phyloP scores from a whole-genome alignment of 2,888 invertebrate species.

The Microctonus brassicae region DNA sequence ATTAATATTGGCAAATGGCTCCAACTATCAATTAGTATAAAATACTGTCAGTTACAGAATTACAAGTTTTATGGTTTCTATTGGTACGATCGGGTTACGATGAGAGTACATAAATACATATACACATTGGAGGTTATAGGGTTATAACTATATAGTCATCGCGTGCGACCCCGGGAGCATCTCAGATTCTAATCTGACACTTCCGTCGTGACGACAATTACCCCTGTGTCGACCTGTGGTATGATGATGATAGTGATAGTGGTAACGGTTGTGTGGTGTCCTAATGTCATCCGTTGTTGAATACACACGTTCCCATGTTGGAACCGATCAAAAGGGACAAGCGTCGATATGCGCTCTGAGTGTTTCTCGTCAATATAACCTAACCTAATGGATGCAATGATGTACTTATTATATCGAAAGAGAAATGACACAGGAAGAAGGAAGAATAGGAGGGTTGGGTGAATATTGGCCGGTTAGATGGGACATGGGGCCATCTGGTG shows the following conservation, averaged over 20 bases:
- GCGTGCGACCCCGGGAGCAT: constrained; percentile 59
- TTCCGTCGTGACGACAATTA: constrained; percentile 65
- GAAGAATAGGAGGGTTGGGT: constrained; percentile 13
- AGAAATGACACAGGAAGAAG: background rate
- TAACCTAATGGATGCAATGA: constrained; percentile 9
- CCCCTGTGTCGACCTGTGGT: constrained; percentile 43
- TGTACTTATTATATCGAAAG: background rate
- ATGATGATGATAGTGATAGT: background rate
- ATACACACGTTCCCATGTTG: constrained; percentile 19
- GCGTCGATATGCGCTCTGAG: constrained; percentile 1
- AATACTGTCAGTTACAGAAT: background rate
- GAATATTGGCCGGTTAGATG: constrained; percentile 54
- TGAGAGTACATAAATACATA: background rate
- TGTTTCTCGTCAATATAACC: constrained; percentile 8
- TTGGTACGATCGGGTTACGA: background rate
- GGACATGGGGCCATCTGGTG: constrained; percentile 59
- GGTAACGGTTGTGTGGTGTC: constrained; percentile 35
- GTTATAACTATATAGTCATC: constrained; percentile 46
- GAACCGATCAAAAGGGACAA: constrained; percentile 26
- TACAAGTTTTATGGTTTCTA: background rate
- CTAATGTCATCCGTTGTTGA: constrained; percentile 45
- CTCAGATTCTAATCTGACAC: constrained; percentile 68
- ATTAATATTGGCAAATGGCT: no score
- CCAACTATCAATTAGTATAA: background rate
- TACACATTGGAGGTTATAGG: background rate